A percentile compares a stretch with the other conserved stretches of the same genome.
Evolutionary conservation across 2,113 vertebrate genomes (phyloP).

Genomic region (Colaptes auratus): DNA sequence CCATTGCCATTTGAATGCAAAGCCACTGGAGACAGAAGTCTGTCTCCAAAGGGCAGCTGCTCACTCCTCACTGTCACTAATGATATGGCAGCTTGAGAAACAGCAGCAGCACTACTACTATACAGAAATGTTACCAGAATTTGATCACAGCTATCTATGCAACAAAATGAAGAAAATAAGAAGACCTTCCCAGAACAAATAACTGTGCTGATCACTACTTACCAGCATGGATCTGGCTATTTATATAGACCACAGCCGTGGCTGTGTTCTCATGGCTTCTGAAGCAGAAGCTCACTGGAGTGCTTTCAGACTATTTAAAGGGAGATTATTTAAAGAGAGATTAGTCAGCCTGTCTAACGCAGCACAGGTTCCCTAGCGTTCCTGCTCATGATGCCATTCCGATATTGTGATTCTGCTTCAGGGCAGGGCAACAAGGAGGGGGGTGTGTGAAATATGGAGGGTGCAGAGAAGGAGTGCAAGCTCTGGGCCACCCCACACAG

Average conservation of each 20-base stretch:
- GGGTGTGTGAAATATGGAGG: not conserved
- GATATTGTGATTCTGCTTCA: not conserved
- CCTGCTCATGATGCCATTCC: not conserved
- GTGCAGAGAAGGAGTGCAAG: not conserved
- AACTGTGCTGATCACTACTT: not conserved
- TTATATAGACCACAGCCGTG: not conserved
- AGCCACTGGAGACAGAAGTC: not conserved
- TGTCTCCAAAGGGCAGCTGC: not conserved
- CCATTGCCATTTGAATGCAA: not conserved
- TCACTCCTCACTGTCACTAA: not conserved
- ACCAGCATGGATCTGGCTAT: slow-evolving; percentile 31
- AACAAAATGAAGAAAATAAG: not conserved
- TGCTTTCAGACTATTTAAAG: slow-evolving; percentile 59
- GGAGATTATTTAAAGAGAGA: slow-evolving; percentile 53
- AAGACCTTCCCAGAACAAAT: not conserved
- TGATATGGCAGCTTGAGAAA: not conserved
- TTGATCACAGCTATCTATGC: not conserved
- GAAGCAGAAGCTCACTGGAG: slow-evolving; percentile 36
- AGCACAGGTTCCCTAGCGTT: not conserved
- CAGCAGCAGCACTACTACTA: not conserved
- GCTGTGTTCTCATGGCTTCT: not conserved
- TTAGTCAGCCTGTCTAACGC: slow-evolving; percentile 51
- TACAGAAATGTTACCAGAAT: not conserved
- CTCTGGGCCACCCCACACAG: not conserved
- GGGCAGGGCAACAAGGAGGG: not conserved